Evolutionary conservation across 2,797 vertebrate species (phyloP).

Genomic region (Pteronotus mesoamericanus): DNA sequence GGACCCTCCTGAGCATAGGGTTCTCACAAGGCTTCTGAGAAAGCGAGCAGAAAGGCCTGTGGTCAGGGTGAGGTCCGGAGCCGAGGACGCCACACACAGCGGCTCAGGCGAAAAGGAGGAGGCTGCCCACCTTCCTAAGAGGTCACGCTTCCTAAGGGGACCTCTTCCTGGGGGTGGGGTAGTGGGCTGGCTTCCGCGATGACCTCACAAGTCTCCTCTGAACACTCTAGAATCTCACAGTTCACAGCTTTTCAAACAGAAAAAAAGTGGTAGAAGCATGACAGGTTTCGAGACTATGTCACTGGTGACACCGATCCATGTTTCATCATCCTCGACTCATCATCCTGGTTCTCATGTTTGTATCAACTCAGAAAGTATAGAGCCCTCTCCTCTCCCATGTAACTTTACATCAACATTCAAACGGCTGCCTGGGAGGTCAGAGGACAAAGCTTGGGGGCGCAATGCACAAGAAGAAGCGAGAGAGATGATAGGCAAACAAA

Average conservation of each 20-base stretch:
- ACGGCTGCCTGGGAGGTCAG: neutral
- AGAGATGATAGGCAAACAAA: neutral
- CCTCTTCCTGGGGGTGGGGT: neutral
- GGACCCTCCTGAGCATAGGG: neutral
- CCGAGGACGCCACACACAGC: rapidly evolving
- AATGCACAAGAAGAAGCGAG: neutral
- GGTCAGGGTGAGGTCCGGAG: neutral
- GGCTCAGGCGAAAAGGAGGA: neutral
- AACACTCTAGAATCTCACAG: neutral
- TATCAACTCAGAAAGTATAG: too few relatives aligned
- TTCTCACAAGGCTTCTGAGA: neutral
- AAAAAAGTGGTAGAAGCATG: neutral
- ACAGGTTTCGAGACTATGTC: neutral
- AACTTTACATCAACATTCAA: neutral
- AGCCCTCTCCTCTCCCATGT: neutral
- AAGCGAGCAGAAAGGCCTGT: neutral
- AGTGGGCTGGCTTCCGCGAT: neutral
- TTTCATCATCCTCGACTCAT: rapidly evolving
- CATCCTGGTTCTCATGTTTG: neutral
- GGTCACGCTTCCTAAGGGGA: neutral
- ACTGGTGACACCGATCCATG: neutral
- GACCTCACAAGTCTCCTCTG: neutral
- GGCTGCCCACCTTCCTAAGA: too few relatives aligned
- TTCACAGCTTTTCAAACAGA: neutral
- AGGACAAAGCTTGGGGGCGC: neutral